Percentiles rank a stretch among this genome's conserved stretches.
Evolutionary conservation across 2,797 vertebrate species (phyloP).

Genomic region (Malacoraja senta): DNA sequence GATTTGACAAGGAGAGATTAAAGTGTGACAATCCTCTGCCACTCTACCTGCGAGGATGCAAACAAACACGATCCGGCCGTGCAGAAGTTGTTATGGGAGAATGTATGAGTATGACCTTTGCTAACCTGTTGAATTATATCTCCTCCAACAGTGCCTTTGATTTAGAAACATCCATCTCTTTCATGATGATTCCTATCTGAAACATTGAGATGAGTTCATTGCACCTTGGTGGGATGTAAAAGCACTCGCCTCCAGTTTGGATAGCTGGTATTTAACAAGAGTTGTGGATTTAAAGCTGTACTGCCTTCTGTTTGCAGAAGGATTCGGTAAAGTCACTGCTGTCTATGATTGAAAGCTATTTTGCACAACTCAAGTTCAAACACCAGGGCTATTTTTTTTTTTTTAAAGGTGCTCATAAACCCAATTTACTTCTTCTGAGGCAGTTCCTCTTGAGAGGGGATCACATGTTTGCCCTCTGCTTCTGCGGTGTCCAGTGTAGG

Average conservation of each 20-base stretch:
- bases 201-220: constrained; percentile 39
- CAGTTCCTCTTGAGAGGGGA: too few relatives aligned
- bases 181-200: constrained; percentile 36
- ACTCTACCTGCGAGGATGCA: constrained; percentile 24
- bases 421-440: too few relatives aligned
- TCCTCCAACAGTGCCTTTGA: constrained; percentile 35
- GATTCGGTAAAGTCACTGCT: constrained; percentile 4
- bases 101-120: constrained; percentile 42
- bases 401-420: too few relatives aligned
- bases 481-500: too few relatives aligned
- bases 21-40: constrained; percentile 42
- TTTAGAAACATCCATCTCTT: constrained; percentile 38
- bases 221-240: not conserved
- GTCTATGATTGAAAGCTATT: not conserved
- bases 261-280: constrained; percentile 23
- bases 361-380: not conserved
- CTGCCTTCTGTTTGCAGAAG: not conserved
- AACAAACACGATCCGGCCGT: not conserved
- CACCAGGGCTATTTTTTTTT: not conserved
- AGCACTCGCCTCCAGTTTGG: constrained; percentile 16
- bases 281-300: constrained; percentile 26
- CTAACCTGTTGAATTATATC: constrained; percentile 38
- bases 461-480: too few relatives aligned
- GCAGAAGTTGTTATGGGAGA: constrained; percentile 43
- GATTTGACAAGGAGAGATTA: constrained; percentile 53